Evolutionary conservation across 2,888 invertebrate genomes (phyloP).

Genomic region (Eupsilia transversa): DNA sequence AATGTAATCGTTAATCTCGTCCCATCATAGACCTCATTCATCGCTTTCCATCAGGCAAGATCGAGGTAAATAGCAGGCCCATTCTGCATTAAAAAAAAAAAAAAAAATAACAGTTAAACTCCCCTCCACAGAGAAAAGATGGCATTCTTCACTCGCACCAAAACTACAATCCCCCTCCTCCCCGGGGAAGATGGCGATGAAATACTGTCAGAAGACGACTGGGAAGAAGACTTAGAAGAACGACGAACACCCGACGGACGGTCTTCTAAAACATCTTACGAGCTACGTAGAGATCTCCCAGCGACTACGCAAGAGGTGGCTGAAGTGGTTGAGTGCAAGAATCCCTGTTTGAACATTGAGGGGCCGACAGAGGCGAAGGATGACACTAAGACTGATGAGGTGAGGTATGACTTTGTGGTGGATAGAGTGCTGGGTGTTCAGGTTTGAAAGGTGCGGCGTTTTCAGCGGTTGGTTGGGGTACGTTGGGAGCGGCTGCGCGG

Average conservation of each 20-base stretch:
- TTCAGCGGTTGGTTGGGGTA: conserved; percentile 36
- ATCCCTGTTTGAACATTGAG: conserved; percentile 77
- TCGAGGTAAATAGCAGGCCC: no score
- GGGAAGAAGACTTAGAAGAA: conserved; percentile 86
- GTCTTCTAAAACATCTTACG: conserved; percentile 87
- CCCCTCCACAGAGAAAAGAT: conserved; percentile 95
- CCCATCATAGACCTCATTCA: no score
- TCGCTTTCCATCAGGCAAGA: no score
- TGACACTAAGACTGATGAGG: conserved; percentile 88
- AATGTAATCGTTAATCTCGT: neutral
- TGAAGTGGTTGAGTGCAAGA: conserved; percentile 83
- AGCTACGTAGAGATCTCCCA: conserved; percentile 75
- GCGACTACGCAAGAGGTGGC: conserved; percentile 31
- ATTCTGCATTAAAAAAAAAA: neutral
- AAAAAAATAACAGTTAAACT: neutral
- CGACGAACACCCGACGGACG: conserved; percentile 86
- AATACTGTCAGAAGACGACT: conserved; percentile 86
- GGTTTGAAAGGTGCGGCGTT: conserved; percentile 89
- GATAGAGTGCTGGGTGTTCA: conserved; percentile 96
- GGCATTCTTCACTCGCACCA: conserved; percentile 97
- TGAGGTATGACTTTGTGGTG: conserved; percentile 95
- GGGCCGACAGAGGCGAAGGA: conserved; percentile 71
- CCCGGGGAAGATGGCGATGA: conserved; percentile 92
- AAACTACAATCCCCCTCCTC: conserved; percentile 93
- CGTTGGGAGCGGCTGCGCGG: conserved; percentile 22